Evolutionary conservation across 2,113 vertebrate genomes (phyloP).

Genomic region (Axis porcinus): DNA sequence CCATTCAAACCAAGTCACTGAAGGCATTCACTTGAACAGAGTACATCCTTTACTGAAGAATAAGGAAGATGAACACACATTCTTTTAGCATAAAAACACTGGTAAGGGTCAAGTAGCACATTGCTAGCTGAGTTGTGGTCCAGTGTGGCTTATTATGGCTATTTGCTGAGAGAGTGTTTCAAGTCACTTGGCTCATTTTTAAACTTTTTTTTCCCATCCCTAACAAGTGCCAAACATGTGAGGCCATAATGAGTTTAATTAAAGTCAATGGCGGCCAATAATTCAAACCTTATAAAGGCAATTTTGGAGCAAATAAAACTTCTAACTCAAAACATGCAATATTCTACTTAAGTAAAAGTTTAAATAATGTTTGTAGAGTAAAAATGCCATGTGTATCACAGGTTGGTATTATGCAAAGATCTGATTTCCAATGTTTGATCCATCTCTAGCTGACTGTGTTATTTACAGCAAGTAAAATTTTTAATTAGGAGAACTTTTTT

Average conservation of each 20-base stretch:
- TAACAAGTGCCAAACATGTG: conserved; percentile 58
- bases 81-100: conserved; percentile 49
- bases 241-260: conserved; percentile 72
- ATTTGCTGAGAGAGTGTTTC: conserved; percentile 48
- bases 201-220: conserved; percentile 38
- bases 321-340: conserved; percentile 51
- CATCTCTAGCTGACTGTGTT: not conserved
- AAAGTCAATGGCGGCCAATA: conserved; percentile 55
- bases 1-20: conserved; percentile 38
- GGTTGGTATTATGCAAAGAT: not conserved
- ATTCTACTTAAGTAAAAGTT: conserved; percentile 1
- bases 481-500: conserved; percentile 27
- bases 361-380: conserved; percentile 30
- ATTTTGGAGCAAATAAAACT: conserved; percentile 59
- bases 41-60: conserved; percentile 70
- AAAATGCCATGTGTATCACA: conserved; percentile 1
- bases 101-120: conserved; percentile 49
- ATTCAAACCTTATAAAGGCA: conserved; percentile 49
- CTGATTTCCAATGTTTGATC: not conserved
- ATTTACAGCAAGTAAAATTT: not conserved
- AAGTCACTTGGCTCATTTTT: conserved; percentile 62
- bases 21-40: conserved; percentile 64
- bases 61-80: conserved; percentile 69
- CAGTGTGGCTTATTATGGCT: conserved; percentile 59
- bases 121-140: conserved; percentile 49